Evolutionary conservation across 2,113 vertebrate genomes (phyloP).

Genomic region (Sisor rabdophorus): DNA sequence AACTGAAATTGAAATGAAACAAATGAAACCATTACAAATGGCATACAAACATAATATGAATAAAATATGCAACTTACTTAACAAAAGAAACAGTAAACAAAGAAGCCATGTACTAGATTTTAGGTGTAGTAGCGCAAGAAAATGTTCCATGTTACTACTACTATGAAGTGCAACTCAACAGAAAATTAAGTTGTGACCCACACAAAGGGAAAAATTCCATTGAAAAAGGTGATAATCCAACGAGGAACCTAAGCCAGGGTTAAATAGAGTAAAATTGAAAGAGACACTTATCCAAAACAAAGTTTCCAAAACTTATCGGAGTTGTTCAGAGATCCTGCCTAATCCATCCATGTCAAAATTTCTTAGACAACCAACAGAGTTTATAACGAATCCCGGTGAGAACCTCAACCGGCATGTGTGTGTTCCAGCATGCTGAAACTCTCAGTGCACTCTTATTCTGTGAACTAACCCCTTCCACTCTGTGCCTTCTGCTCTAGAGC

Average conservation of each 20-base stretch:
- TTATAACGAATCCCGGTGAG: slow-evolving; percentile 31
- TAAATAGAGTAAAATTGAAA: background rate
- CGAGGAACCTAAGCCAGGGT: background rate
- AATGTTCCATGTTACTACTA: slow-evolving; percentile 72
- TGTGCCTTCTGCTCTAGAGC: slow-evolving; percentile 46
- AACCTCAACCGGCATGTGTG: slow-evolving; percentile 39
- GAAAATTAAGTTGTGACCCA: slow-evolving; percentile 55
- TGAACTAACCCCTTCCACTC: slow-evolving; percentile 32
- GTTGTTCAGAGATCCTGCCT: background rate
- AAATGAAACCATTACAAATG: background rate
- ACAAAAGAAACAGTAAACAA: slow-evolving; percentile 62
- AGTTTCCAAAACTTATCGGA: slow-evolving; percentile 25
- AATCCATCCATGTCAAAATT: slow-evolving; percentile 39
- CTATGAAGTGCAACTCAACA: slow-evolving; percentile 60
- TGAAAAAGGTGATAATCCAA: slow-evolving; percentile 26
- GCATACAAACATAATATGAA: background rate
- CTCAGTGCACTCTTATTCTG: background rate
- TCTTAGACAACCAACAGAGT: slow-evolving; percentile 44
- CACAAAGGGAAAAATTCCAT: slow-evolving; percentile 35
- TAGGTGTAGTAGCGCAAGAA: slow-evolving; percentile 61
- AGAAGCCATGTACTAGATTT: slow-evolving; percentile 57
- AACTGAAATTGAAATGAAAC: background rate
- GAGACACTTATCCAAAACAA: slow-evolving; percentile 2
- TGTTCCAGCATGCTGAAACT: slow-evolving; percentile 45
- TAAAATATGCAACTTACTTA: slow-evolving; percentile 66